Conservation (phyloP, 2,797 vertebrate species). For the Manis javanica region DNA sequence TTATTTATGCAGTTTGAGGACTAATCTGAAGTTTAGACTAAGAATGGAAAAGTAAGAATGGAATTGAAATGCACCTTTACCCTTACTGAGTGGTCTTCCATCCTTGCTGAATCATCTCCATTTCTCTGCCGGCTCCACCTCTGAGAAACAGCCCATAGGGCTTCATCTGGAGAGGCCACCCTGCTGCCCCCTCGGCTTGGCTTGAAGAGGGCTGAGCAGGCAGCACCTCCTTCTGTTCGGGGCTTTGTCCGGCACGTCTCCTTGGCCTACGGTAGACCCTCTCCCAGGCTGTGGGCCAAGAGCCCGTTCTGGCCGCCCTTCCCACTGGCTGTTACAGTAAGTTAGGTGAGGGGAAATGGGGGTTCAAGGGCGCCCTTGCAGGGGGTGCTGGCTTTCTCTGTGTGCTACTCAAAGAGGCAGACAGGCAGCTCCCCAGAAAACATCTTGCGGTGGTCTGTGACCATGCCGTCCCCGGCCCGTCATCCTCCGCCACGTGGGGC, state of each 20-base stretch:
- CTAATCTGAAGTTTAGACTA: constrained; percentile 65
- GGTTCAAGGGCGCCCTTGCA: background rate
- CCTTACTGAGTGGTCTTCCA: background rate
- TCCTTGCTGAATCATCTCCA: background rate
- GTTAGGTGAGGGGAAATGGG: background rate
- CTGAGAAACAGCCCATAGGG: background rate
- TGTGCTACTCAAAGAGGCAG: background rate
- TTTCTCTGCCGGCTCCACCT: background rate
- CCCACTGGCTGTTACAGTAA: background rate
- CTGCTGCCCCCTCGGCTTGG: background rate
- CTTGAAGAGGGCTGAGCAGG: background rate
- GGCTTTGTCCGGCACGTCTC: constrained; percentile 4
- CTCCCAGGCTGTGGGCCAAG: background rate
- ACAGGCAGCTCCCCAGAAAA: background rate
- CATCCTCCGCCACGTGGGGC: background rate
- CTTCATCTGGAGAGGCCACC: background rate
- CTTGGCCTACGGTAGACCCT: background rate
- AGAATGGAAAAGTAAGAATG: background rate
- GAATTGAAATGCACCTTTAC: background rate
- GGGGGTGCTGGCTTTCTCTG: background rate
- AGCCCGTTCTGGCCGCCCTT: background rate
- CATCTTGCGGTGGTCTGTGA: no score
- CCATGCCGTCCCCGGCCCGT: background rate
- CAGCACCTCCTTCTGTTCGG: background rate
- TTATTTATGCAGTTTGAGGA: constrained; percentile 70